A percentile compares a stretch with the other conserved stretches of the same genome.
phyloP scores from a whole-genome alignment of 2,797 vertebrate genomes.

The Bradypus variegatus region DNA sequence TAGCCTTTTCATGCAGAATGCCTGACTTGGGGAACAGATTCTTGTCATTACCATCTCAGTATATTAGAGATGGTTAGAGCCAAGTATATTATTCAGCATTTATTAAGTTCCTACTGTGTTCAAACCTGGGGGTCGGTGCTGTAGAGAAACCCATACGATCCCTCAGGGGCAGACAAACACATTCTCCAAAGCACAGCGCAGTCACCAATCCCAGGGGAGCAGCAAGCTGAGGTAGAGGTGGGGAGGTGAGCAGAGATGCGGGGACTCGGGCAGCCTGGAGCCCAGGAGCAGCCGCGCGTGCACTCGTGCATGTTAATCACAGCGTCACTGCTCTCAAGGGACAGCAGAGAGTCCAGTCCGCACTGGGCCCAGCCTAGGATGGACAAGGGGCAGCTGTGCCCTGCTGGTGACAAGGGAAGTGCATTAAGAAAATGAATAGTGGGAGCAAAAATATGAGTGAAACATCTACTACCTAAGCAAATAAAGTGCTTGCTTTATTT shows the following conservation, averaged over 20 bases:
- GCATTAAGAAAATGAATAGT: constrained; percentile 3
- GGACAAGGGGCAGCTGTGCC: not conserved
- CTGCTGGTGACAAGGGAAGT: not conserved
- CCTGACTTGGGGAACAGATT: not conserved
- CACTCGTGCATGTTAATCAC: not conserved
- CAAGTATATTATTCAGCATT: not conserved
- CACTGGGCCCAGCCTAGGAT: not conserved
- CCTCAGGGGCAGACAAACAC: not conserved
- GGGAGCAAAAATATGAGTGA: not conserved
- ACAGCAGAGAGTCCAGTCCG: not conserved
- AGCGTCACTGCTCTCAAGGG: not conserved
- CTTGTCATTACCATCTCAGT: not conserved
- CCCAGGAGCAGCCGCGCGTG: no score
- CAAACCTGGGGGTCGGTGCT: not conserved
- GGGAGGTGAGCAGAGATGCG: not conserved
- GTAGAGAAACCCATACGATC: not conserved
- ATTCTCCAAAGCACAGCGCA: not conserved
- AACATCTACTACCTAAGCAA: constrained; percentile 16
- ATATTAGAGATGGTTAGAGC: no score
- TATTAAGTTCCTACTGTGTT: not conserved
- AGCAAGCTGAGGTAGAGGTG: not conserved
- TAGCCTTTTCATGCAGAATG: constrained; percentile 1
- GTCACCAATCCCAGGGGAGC: not conserved
- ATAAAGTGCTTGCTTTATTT: not conserved
- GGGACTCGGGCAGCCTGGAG: no score